These are phyloP conservation scores for Diarsia rubi DNA, from an alignment of 2,888 invertebrate genomes.

Conservation along the genomic window DNA sequence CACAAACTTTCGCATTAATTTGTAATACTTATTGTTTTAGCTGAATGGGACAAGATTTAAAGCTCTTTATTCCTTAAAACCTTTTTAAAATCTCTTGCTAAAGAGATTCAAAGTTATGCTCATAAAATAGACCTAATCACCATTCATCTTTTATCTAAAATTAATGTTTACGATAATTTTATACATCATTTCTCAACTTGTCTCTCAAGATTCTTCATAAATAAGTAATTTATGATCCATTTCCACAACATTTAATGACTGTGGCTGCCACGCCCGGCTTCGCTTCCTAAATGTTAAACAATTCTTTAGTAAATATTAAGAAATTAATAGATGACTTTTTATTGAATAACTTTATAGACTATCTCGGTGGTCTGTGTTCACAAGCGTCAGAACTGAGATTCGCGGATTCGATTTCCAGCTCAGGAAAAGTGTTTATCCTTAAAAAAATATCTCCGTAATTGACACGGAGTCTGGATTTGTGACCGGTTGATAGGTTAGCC, in stretches of 20 bases:
- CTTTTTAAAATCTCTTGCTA: neutral
- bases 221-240: conserved; percentile 9
- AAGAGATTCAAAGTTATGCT: neutral
- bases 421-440: too few relatives aligned
- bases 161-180: conserved; percentile 16
- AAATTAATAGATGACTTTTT: neutral
- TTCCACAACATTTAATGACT: conserved; percentile 26
- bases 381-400: too few relatives aligned
- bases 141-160: neutral
- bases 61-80: too few relatives aligned
- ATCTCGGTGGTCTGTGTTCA: too few relatives aligned
- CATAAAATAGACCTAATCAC: neutral
- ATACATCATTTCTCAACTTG: conserved; percentile 15
- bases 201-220: conserved; percentile 14
- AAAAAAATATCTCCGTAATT: too few relatives aligned
- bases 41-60: too few relatives aligned
- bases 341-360: neutral
- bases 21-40: too few relatives aligned
- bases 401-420: too few relatives aligned
- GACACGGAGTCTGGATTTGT: too few relatives aligned
- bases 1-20: too few relatives aligned
- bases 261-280: conserved; percentile 14
- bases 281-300: conserved; percentile 25
- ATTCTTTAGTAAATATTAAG: conserved; percentile 33
- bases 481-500: too few relatives aligned